Evolutionary conservation across 2,888 invertebrate species (phyloP).

Genomic region (Lamproptera curius): DNA sequence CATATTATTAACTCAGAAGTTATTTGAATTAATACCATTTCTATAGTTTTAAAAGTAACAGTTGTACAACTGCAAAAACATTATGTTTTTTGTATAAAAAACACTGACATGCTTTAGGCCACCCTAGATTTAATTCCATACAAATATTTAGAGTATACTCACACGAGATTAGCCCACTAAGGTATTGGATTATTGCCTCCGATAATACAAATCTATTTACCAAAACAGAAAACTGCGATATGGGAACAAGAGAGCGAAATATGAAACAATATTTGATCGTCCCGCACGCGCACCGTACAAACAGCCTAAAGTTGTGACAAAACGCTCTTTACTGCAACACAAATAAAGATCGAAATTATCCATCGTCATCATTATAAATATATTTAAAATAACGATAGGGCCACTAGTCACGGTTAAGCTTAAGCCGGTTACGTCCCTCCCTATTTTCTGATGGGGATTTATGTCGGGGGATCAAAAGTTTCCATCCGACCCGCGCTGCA

Average conservation of each 20-base stretch:
- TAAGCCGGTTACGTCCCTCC: slow-evolving; percentile 77
- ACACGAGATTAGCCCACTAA: slow-evolving; percentile 47
- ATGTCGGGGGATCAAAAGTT: slow-evolving; percentile 77
- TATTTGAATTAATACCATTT: too few relatives aligned
- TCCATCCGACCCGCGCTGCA: slow-evolving; percentile 57
- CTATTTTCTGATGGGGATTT: slow-evolving; percentile 78
- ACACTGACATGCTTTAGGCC: too few relatives aligned
- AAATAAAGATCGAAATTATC: slow-evolving; percentile 68
- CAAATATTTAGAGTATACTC: slow-evolving; percentile 20
- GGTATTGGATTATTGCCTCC: slow-evolving; percentile 54
- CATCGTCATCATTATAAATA: slow-evolving; percentile 74
- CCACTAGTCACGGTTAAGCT: slow-evolving; percentile 75
- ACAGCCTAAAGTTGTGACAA: slow-evolving; percentile 55
- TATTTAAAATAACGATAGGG: slow-evolving; percentile 71
- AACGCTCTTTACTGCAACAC: slow-evolving; percentile 58
- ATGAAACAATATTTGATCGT: slow-evolving; percentile 66
- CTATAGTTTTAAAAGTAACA: too few relatives aligned
- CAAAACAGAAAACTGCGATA: slow-evolving; percentile 42
- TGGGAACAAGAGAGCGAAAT: slow-evolving; percentile 51
- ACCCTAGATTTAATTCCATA: not conserved
- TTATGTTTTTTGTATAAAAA: too few relatives aligned
- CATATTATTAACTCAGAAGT: too few relatives aligned
- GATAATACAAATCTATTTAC: slow-evolving; percentile 66
- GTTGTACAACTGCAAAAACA: too few relatives aligned
- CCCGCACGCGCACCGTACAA: slow-evolving; percentile 45